phyloP scores from a whole-genome alignment of 2,113 vertebrate species.

The Condylura cristata region DNA sequence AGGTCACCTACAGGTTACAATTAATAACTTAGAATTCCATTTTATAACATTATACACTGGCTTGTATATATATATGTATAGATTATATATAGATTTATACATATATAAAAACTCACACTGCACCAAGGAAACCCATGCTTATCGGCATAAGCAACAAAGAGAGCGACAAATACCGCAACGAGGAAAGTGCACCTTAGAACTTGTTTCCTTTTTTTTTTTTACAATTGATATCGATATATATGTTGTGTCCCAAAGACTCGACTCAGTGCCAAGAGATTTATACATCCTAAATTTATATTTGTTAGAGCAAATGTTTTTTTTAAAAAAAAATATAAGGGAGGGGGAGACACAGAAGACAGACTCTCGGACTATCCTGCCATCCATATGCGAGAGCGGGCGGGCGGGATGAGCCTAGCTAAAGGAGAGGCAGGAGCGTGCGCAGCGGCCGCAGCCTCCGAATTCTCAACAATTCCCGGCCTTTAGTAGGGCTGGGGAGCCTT shows the following conservation, averaged over 20 bases:
- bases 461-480: background rate
- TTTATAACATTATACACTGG: constrained; percentile 90
- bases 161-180: constrained; percentile 85
- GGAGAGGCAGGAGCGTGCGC: background rate
- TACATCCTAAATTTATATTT: constrained; percentile 78
- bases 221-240: constrained; percentile 76
- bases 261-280: constrained; percentile 78
- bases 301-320: constrained; percentile 69
- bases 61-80: constrained; percentile 88
- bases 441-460: background rate
- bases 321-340: background rate
- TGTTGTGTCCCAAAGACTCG: constrained; percentile 71
- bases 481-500: background rate
- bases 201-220: constrained; percentile 67
- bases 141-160: constrained; percentile 87
- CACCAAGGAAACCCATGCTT: constrained; percentile 86
- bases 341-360: constrained; percentile 49
- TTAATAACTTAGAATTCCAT: constrained; percentile 95
- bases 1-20: constrained; percentile 90
- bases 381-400: background rate
- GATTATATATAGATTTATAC: constrained; percentile 73
- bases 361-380: constrained; percentile 23
- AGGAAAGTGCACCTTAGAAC: constrained; percentile 87
- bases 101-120: constrained; percentile 82
- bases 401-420: background rate